A percentile compares a stretch with the other conserved stretches of the same genome.
phyloP scores from a whole-genome alignment of 2,888 invertebrate species.

The Coecobrya sp. region DNA sequence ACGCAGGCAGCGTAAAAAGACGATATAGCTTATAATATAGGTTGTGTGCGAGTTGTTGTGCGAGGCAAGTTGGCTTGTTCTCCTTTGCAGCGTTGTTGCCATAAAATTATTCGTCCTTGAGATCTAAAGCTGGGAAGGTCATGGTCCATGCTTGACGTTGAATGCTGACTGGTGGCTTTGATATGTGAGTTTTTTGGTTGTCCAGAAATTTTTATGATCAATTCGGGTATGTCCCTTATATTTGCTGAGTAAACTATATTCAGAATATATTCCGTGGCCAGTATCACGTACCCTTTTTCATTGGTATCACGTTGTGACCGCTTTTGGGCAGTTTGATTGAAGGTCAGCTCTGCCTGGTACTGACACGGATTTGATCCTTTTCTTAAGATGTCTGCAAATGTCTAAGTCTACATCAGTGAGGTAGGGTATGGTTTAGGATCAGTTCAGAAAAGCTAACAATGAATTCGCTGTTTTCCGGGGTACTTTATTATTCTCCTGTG shows the following conservation, averaged over 20 bases:
- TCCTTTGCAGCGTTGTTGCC: not conserved
- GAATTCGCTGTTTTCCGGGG: conserved; percentile 28
- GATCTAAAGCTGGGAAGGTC: conserved; percentile 21
- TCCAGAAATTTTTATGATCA: not conserved
- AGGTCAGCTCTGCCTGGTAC: too few relatives aligned
- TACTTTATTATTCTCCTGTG: not conserved
- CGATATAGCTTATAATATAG: not conserved
- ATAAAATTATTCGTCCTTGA: conserved; percentile 42
- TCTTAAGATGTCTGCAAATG: too few relatives aligned
- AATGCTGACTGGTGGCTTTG: not conserved
- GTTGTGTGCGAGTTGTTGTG: not conserved
- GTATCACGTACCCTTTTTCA: too few relatives aligned
- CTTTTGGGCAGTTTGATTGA: too few relatives aligned
- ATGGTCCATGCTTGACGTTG: conserved; percentile 21
- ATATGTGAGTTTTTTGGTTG: not conserved
- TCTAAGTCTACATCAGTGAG: too few relatives aligned
- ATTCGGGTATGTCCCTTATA: not conserved
- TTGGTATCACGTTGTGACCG: too few relatives aligned
- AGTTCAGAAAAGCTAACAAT: not conserved
- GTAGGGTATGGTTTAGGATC: too few relatives aligned
- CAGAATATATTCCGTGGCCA: too few relatives aligned
- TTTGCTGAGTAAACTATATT: too few relatives aligned
- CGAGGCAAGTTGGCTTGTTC: not conserved
- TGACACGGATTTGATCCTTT: too few relatives aligned
- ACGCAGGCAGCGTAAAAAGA: not conserved